Conservation (phyloP, 2,797 vertebrate species). For the Scyliorhinus canicula region DNA sequence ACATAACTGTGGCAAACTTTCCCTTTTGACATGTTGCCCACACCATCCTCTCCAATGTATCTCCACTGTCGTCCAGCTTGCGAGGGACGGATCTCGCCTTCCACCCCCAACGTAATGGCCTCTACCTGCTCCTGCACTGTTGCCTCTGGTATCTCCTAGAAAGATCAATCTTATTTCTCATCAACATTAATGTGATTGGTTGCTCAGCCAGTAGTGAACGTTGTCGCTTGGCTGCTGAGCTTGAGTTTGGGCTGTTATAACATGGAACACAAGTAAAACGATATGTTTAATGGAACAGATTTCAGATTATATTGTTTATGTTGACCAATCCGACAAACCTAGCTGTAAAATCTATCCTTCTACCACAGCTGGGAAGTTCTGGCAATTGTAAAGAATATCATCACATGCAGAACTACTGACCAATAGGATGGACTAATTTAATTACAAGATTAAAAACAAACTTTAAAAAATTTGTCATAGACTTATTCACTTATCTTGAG, state of each 20-base stretch:
- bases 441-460: neutral
- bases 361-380: neutral
- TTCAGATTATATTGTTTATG: neutral
- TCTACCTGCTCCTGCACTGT: neutral
- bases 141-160: neutral
- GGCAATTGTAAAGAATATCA: neutral
- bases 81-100: neutral
- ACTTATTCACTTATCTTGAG: conserved; percentile 41
- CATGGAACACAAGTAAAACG: neutral
- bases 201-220: neutral
- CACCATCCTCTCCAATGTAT: neutral
- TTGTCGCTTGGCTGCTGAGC: neutral
- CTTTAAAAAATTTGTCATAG: conserved; percentile 17
- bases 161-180: neutral
- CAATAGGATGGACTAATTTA: neutral
- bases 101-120: neutral
- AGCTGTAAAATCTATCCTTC: too few relatives aligned
- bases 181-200: neutral
- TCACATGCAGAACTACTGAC: neutral
- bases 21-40: neutral
- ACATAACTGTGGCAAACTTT: neutral
- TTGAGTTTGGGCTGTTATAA: neutral
- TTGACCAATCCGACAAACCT: neutral
- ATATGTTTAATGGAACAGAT: neutral
- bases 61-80: neutral